Evolutionary conservation across 2,113 vertebrate species (phyloP), one percentile per base, ranked within the genome.

Genomic region (Strigops habroptila): DNA sequence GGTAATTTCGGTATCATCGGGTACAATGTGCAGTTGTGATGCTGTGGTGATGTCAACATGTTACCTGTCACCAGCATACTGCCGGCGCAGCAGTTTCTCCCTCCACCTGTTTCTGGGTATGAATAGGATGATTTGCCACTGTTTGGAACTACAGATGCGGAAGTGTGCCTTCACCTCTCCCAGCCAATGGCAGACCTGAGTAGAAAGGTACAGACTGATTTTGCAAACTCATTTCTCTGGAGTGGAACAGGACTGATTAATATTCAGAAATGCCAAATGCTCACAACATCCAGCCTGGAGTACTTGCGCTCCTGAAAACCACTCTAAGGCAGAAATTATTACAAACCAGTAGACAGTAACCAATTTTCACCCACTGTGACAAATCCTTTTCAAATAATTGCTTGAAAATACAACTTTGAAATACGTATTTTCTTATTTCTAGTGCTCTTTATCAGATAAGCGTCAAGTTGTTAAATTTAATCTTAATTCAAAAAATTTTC

Each of bases 381-480:
- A 44, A 94, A 94, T 49, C 74, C 81, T 95, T 95, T 93, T 85
- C 64, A 95, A 92, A 84, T 88, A 96, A 88, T 96, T 97, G 86
- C 52, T 88, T 93, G 64, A 88, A 93, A 94, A 49, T 80, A 24
- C 88, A 94, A 21, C 83, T 91, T 86, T 12, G 55, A 84, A 90
- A 70, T 5, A 37, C 76, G 80, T 63, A 53, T 91, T 93, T 95
- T 77, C 39, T 77, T 63, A 70, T 94, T 65, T 74, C 74, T 91
- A 81, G 67, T 88, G 71, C 68, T 55, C 33, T 91, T 94, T 92
- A 90, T 96, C 83, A 96, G 91, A 81, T 89, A 62, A 81, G 60
- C 93, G 91, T 90, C 59, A 89, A 81, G 53, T 94, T 95, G 71
- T 83, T 96, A 74, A 94, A 97, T 96, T 97, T 96, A 96, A 90